These are phyloP conservation scores for Nycteola revayana DNA, from an alignment of 2,888 invertebrate species.

Conservation along the genomic window DNA sequence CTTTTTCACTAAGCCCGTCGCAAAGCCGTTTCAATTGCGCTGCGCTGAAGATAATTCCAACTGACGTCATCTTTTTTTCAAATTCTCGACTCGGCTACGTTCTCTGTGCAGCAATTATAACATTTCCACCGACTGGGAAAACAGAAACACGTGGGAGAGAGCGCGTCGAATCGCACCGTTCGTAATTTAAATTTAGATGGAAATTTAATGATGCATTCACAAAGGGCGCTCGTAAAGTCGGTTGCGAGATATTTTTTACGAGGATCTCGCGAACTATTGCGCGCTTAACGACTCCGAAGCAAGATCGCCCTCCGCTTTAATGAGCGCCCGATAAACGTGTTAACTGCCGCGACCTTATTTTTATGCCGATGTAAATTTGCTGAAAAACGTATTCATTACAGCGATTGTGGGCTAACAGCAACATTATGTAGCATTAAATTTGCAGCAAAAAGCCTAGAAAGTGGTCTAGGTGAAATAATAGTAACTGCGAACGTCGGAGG, in stretches of 20 bases:
- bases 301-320: conserved; percentile 81
- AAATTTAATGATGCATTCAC: conserved; percentile 82
- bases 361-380: conserved; percentile 79
- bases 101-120: conserved; percentile 81
- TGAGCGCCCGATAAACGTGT: conserved; percentile 82
- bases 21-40: conserved; percentile 83
- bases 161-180: conserved; percentile 74
- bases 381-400: conserved; percentile 78
- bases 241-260: conserved; percentile 82
- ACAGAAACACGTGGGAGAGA: conserved; percentile 78
- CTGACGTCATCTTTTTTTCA: conserved; percentile 82
- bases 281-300: conserved; percentile 82
- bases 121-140: conserved; percentile 80
- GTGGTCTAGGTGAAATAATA: conserved; percentile 32
- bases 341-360: conserved; percentile 81
- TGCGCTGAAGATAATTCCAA: conserved; percentile 82
- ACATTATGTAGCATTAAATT: conserved; percentile 46
- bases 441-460: conserved; percentile 36
- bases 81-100: conserved; percentile 77
- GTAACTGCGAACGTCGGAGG: conserved; percentile 39
- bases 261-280: conserved; percentile 83
- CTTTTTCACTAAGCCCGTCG: conserved; percentile 82
- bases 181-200: conserved; percentile 82
- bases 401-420: conserved; percentile 54
- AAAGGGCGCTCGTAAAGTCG: conserved; percentile 81